Percentiles rank a stretch among this genome's conserved stretches.
These are phyloP conservation scores for Pegoplata infirma DNA, from an alignment of 2,888 invertebrate species.

Conservation along the genomic window DNA sequence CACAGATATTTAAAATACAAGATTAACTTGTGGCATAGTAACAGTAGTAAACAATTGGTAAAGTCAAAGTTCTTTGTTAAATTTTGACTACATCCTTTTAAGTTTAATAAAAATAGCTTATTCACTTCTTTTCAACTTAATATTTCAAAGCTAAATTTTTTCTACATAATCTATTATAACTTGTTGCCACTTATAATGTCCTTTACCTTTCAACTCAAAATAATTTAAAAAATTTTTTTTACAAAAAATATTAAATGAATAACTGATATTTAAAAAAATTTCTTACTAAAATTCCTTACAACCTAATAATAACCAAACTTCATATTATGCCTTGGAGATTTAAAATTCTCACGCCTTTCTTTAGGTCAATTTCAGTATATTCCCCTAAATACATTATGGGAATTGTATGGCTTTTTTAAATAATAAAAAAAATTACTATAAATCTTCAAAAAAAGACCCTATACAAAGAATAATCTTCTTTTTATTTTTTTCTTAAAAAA, in stretches of 20 bases:
- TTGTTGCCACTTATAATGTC: too few relatives aligned
- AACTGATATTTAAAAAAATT: not conserved
- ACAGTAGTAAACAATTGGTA: too few relatives aligned
- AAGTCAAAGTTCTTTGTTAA: too few relatives aligned
- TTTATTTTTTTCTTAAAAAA: not conserved
- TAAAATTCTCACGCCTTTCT: slow-evolving; percentile 55
- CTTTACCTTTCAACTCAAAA: not conserved
- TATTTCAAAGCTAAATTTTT: too few relatives aligned
- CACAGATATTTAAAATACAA: too few relatives aligned
- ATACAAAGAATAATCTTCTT: not conserved
- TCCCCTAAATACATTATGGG: not conserved
- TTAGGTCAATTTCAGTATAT: slow-evolving; percentile 22
- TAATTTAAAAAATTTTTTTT: too few relatives aligned
- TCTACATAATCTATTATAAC: too few relatives aligned
- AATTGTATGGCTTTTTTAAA: slow-evolving; percentile 47
- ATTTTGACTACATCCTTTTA: too few relatives aligned
- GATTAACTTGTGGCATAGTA: too few relatives aligned
- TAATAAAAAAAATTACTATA: slow-evolving; percentile 10
- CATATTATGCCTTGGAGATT: slow-evolving; percentile 21
- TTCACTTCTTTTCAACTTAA: too few relatives aligned
- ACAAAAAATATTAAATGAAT: too few relatives aligned
- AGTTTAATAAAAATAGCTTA: too few relatives aligned
- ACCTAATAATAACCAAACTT: slow-evolving; percentile 51
- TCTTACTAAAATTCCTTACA: slow-evolving; percentile 47
- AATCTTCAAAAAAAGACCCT: slow-evolving; percentile 30